phyloP scores from a whole-genome alignment of 2,888 invertebrate genomes.

The Eumacrocentrus americanus region DNA sequence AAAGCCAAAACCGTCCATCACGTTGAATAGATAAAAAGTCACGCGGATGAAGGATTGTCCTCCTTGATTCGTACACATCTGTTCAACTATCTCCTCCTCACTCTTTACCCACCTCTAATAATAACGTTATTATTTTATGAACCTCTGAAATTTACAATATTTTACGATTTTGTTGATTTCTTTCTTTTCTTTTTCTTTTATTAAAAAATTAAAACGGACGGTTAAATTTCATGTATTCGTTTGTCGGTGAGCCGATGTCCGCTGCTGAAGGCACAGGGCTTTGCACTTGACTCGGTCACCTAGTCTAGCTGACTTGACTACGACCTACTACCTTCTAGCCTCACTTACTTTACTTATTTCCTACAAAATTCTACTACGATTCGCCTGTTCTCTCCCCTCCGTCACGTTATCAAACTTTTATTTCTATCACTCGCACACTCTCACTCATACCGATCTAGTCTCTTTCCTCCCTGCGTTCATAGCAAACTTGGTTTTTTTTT shows the following conservation, averaged over 20 bases:
- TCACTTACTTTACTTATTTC: slow-evolving; percentile 42
- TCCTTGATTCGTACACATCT: too few relatives aligned
- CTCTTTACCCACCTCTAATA: slow-evolving; percentile 11
- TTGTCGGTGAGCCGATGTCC: slow-evolving; percentile 61
- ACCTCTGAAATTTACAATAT: slow-evolving; percentile 50
- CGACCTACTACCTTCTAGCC: slow-evolving; percentile 41
- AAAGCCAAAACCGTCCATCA: slow-evolving; percentile 21
- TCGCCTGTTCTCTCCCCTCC: not conserved
- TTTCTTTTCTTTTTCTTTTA: slow-evolving; percentile 43
- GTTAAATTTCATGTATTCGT: slow-evolving; percentile 56
- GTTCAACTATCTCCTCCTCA: slow-evolving; percentile 6
- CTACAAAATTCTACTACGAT: slow-evolving; percentile 28
- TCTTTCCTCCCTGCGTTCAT: slow-evolving; percentile 7
- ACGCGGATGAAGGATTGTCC: slow-evolving; percentile 1
- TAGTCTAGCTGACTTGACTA: slow-evolving; percentile 57
- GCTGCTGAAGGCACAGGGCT: slow-evolving; percentile 62
- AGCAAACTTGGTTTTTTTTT: slow-evolving; percentile 11
- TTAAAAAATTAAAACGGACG: slow-evolving; percentile 61
- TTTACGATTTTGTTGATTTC: slow-evolving; percentile 29
- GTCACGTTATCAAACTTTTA: not conserved
- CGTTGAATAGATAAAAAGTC: slow-evolving; percentile 13
- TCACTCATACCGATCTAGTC: slow-evolving; percentile 6
- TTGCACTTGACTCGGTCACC: slow-evolving; percentile 63
- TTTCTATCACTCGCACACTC: slow-evolving; percentile 19
- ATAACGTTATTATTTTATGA: slow-evolving; percentile 35